Conservation (phyloP, 2,797 vertebrate species). For the Sylvilagus floridanus region DNA sequence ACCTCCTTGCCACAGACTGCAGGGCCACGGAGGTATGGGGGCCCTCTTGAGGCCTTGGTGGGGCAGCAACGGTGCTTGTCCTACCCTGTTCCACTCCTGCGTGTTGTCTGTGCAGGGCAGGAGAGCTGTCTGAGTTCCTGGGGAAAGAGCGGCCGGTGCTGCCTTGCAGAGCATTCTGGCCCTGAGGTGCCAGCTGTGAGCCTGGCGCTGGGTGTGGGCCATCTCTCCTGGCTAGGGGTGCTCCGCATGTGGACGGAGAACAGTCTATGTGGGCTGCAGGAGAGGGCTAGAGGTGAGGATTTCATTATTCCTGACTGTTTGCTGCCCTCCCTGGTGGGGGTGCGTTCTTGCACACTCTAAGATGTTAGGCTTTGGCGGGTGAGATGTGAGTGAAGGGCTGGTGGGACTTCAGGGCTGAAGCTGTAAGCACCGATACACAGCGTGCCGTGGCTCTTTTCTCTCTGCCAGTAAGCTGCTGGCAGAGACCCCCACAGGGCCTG, state of each 20-base stretch:
- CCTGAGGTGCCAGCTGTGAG: neutral
- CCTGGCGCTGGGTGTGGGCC: neutral
- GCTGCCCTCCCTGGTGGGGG: neutral
- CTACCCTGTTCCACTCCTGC: too few species aligned
- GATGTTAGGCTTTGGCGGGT: neutral
- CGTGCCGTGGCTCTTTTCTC: neutral
- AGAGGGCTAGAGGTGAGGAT: neutral
- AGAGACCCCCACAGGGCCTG: neutral
- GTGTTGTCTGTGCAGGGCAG: too few species aligned
- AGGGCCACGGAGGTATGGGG: neutral
- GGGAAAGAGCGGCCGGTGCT: neutral
- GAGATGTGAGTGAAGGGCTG: neutral
- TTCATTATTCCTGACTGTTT: neutral
- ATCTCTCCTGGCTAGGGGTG: neutral
- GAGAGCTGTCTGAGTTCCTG: neutral
- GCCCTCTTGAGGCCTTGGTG: rapidly evolving
- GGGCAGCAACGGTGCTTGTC: rapidly evolving
- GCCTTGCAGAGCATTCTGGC: neutral
- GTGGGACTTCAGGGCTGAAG: neutral
- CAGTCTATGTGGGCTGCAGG: neutral
- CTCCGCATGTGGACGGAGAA: neutral
- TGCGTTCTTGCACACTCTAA: neutral
- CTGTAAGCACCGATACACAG: neutral
- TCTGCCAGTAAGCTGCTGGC: neutral
- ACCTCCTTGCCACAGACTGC: too few species aligned